These are phyloP conservation scores for Thinocorus orbignyianus DNA, from an alignment of 2,113 vertebrate genomes.

Conservation along the genomic window DNA sequence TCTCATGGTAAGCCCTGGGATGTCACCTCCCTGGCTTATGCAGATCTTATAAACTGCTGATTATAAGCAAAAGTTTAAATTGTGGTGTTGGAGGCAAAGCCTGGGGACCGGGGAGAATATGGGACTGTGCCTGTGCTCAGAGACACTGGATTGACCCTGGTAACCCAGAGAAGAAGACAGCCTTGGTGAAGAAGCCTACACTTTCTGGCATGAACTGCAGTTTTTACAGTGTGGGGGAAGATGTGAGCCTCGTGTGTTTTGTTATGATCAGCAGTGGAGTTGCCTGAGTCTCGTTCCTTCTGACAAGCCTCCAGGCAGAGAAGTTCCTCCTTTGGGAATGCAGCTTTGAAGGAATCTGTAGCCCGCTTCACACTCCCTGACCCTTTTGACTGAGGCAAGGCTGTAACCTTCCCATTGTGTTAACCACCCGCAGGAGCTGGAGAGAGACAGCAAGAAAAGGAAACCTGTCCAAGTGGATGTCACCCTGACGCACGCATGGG, in stretches of 20 bases:
- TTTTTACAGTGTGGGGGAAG: neutral
- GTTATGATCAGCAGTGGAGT: neutral
- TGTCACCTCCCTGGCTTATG: neutral
- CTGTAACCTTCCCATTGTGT: constrained; percentile 18
- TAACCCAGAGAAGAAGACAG: neutral
- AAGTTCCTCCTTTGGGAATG: neutral
- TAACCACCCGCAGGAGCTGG: neutral
- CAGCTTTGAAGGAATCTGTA: neutral
- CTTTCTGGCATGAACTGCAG: neutral
- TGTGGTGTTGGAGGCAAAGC: neutral
- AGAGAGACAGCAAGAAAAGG: neutral
- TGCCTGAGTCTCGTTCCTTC: neutral
- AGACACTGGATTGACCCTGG: neutral
- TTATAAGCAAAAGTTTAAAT: neutral
- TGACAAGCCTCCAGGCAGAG: neutral
- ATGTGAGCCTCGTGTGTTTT: neutral
- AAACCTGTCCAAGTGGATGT: neutral
- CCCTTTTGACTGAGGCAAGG: neutral
- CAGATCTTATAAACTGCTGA: neutral
- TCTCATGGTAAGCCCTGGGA: neutral
- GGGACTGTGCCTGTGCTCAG: neutral
- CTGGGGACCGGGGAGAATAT: neutral
- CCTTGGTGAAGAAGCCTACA: rapidly evolving
- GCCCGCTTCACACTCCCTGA: constrained; percentile 13
- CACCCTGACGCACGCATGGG: neutral